phyloP scores from a whole-genome alignment of 2,113 vertebrate genomes.

The Zosterops lateralis region DNA sequence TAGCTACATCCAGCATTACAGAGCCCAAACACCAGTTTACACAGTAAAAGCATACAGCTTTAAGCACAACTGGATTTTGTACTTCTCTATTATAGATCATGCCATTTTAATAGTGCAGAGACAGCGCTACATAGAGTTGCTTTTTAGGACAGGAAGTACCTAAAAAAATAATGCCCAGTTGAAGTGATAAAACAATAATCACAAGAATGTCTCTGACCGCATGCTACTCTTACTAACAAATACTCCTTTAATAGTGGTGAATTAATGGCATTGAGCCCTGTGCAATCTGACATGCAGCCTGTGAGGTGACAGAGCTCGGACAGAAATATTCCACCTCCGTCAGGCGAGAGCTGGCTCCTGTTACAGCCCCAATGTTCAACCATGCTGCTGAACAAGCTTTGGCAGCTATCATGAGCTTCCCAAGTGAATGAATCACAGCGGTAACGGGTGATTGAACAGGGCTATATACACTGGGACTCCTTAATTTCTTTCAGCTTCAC shows the following conservation, averaged over 20 bases:
- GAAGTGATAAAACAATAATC: neutral
- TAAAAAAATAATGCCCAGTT: neutral
- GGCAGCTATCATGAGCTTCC: neutral
- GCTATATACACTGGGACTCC: neutral
- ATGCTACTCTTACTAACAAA: neutral
- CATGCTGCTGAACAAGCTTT: neutral
- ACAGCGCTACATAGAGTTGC: neutral
- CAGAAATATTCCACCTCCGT: neutral
- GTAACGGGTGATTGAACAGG: neutral
- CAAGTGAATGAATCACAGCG: neutral
- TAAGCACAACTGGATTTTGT: neutral
- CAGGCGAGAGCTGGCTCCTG: neutral
- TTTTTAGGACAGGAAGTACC: slow-evolving; percentile 29
- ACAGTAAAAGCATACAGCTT: neutral
- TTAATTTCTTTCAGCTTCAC: neutral
- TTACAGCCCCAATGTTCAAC: neutral
- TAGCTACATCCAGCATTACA: neutral
- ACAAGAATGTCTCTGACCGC: slow-evolving; percentile 28
- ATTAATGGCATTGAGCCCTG: neutral
- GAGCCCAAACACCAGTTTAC: neutral
- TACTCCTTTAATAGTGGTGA: slow-evolving; percentile 40
- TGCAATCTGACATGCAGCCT: neutral
- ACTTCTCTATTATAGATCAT: neutral
- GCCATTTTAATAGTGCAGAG: neutral
- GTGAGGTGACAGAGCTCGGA: slow-evolving; percentile 18